Evolutionary conservation across 2,113 vertebrate species (phyloP).

Genomic region (Cyprinodon variegatus): DNA sequence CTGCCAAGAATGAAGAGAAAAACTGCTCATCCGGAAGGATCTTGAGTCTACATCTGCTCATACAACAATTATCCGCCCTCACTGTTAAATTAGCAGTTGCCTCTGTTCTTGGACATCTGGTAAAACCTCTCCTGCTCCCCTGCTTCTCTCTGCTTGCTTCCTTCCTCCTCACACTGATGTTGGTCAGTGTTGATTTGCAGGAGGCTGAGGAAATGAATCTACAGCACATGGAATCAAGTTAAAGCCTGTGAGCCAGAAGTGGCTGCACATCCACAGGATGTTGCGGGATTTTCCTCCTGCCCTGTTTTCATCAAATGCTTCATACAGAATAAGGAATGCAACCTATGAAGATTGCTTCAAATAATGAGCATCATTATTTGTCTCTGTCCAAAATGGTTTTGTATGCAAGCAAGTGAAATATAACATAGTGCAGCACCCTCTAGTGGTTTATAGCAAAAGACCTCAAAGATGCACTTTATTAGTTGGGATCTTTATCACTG

Average conservation of each 20-base stretch:
- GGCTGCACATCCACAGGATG: background rate
- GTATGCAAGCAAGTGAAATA: too few relatives aligned
- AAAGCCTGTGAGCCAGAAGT: background rate
- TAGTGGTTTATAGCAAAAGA: too few relatives aligned
- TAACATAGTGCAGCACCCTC: too few relatives aligned
- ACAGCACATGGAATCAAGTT: background rate
- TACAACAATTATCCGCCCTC: background rate
- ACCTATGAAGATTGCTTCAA: background rate
- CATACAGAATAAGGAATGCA: background rate
- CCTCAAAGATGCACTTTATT: too few relatives aligned
- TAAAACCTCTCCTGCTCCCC: background rate
- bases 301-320: background rate
- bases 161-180: background rate
- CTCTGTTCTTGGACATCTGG: slow-evolving; percentile 4
- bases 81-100: background rate
- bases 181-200: background rate
- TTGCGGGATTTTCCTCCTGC: background rate
- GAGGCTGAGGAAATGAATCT: background rate
- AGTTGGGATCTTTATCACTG: too few relatives aligned
- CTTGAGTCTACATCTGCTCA: background rate
- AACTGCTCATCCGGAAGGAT: background rate
- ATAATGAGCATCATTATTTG: background rate
- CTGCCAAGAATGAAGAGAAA: background rate
- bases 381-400: background rate
- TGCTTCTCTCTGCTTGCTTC: background rate